Percentiles rank a stretch among this genome's conserved stretches.
These are phyloP conservation scores for Sebastes iracundus DNA, from an alignment of 2,797 vertebrate genomes.

Conservation along the genomic window DNA sequence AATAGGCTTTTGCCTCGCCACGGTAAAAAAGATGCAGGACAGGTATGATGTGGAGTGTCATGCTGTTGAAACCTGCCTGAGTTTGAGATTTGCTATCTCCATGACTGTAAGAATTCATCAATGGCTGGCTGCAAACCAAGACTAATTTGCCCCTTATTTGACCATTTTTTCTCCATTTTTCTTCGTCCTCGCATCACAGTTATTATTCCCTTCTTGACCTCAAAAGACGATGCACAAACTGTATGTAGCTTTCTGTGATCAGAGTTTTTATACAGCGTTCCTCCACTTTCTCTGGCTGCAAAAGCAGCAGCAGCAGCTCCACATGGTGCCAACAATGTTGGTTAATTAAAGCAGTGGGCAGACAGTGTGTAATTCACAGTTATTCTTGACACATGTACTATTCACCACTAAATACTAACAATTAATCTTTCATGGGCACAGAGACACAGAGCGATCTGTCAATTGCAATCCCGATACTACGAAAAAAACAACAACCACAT, in stretches of 20 bases:
- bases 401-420: slow-evolving; percentile 78
- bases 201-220: slow-evolving; percentile 1
- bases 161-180: neutral
- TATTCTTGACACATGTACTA: slow-evolving; percentile 80
- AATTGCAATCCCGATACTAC: slow-evolving; percentile 21
- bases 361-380: slow-evolving; percentile 82
- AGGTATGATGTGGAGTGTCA: neutral
- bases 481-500: neutral
- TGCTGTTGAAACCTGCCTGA: slow-evolving; percentile 1
- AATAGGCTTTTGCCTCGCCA: neutral
- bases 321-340: slow-evolving; percentile 71
- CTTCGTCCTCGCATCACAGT: neutral
- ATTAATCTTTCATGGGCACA: slow-evolving; percentile 80
- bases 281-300: slow-evolving; percentile 47
- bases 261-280: slow-evolving; percentile 4
- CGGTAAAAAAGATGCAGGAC: neutral
- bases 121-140: slow-evolving; percentile 13
- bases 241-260: slow-evolving; percentile 18
- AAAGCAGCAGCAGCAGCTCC: slow-evolving; percentile 59
- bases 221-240: slow-evolving; percentile 15
- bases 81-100: neutral
- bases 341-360: slow-evolving; percentile 82
- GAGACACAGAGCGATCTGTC: slow-evolving; percentile 67
- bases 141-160: neutral
- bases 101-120: neutral